Base-by-base conservation (phyloP, 2,797 vertebrate species). In the Xiphorhynchus erythropygius region DNA sequence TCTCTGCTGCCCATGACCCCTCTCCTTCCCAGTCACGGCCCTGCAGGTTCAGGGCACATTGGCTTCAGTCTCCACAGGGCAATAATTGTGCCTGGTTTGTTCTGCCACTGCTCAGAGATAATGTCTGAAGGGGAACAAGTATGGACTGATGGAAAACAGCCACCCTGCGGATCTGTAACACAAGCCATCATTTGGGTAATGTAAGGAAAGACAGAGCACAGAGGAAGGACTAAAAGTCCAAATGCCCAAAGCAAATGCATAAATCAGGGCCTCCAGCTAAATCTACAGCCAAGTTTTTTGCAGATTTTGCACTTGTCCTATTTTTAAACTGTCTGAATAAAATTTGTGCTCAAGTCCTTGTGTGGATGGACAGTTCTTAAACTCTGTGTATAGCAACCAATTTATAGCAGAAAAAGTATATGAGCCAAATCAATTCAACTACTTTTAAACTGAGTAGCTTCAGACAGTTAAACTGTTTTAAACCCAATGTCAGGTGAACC, bases 31-130 rank as follows among this genome's bases (percentile, higher is more conserved):
- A 2, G 22, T 8, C 15, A 2, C 0, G 3, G 70, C n/a, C 41
- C 53, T 1, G 0, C 62, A 64, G 19, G 7, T 41, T 22, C 41
- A 18, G 47, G 35, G 28, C 35, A 44, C 0, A 0, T 49, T 3
- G 2, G 16, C 57, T 84, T 52, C 46, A 53, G 30, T 9, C 56
- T 60, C 57, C 62, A 53, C 25, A 37, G 49, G 63, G 33, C 65
- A 47, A 7, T 35, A n/a, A 62, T 37, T 50, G 44, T 28, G 50
- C 32, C 39, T 89, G 56, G 7, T 55, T 69, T 76, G 41, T 33
- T 67, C 57, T 91, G 87, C 32, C 17, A 2, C 33, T 80, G 50
- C 71, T 89, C 75, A 80, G 85, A 67, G 60, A 47, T 57, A 42
- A 33, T 33, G 56, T 23, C 52, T 41, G 73, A 70, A 63, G 44